Conservation (phyloP, 1,140 invertebrate genomes). For the Eueides isabella region DNA sequence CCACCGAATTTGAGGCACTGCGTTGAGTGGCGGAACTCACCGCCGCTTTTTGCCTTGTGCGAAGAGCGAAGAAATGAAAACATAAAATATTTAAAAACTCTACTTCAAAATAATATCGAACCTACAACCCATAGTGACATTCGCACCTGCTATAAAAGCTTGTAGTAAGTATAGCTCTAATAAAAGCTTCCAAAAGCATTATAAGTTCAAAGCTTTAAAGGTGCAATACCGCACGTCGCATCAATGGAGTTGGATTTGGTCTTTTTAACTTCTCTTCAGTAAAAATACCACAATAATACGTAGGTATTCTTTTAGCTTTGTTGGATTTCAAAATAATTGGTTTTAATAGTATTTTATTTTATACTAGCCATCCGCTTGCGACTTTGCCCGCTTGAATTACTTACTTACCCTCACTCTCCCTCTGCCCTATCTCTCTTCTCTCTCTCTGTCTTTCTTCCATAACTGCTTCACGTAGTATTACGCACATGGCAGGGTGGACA, state of each 20-base stretch:
- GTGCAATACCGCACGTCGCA: neutral
- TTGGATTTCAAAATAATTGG: neutral
- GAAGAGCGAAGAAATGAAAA: no score
- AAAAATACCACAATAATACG: neutral
- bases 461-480: no score
- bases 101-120: neutral
- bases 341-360: neutral
- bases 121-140: neutral
- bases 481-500: no score
- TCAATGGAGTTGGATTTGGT: neutral
- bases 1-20: no score
- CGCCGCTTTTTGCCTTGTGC: no score
- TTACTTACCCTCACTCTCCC: no score
- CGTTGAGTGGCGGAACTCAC: no score
- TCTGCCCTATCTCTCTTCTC: no score
- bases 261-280: conserved; percentile 4
- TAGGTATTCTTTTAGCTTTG: neutral
- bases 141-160: neutral
- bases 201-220: conserved; percentile 6
- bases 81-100: no score
- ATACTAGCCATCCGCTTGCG: no score
- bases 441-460: no score
- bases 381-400: no score
- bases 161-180: neutral
- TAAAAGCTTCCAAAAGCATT: neutral